Percentiles rank a stretch among this genome's conserved stretches.
phyloP scores from a whole-genome alignment of 2,888 invertebrate species.

The Lycophotia porphyrea region DNA sequence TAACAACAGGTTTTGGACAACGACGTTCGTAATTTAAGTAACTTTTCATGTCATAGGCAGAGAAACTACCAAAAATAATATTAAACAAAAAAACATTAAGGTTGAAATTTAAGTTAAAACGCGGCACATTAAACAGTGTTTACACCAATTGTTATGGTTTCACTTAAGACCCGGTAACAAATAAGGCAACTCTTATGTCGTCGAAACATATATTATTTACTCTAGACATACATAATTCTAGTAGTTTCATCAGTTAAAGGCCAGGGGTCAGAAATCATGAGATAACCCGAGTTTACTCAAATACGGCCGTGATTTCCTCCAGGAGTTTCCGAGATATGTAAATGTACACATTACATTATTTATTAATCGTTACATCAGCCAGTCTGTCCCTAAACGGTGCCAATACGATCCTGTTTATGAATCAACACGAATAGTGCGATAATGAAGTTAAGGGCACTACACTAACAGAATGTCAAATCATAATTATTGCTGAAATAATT shows the following conservation, averaged over 20 bases:
- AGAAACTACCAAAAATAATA: background rate
- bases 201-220: constrained; percentile 13
- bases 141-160: background rate
- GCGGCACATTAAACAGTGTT: background rate
- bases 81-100: background rate
- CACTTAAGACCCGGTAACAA: background rate
- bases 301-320: constrained; percentile 49
- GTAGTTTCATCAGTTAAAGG: constrained; percentile 19
- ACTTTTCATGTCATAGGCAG: background rate
- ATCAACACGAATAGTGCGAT: constrained; percentile 32
- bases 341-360: constrained; percentile 52
- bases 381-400: constrained; percentile 18
- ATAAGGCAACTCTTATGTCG: background rate
- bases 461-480: constrained; percentile 39
- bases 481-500: constrained; percentile 40
- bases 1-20: background rate
- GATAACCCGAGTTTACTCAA: constrained; percentile 34
- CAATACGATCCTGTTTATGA: constrained; percentile 35
- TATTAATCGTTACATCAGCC: constrained; percentile 41
- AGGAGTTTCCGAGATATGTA: constrained; percentile 53
- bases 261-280: constrained; percentile 32
- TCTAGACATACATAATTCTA: constrained; percentile 44
- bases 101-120: background rate
- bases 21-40: background rate
- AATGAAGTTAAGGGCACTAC: constrained; percentile 41